Conservation (phyloP, 2,888 invertebrate genomes). For the Protophormia terraenovae region DNA sequence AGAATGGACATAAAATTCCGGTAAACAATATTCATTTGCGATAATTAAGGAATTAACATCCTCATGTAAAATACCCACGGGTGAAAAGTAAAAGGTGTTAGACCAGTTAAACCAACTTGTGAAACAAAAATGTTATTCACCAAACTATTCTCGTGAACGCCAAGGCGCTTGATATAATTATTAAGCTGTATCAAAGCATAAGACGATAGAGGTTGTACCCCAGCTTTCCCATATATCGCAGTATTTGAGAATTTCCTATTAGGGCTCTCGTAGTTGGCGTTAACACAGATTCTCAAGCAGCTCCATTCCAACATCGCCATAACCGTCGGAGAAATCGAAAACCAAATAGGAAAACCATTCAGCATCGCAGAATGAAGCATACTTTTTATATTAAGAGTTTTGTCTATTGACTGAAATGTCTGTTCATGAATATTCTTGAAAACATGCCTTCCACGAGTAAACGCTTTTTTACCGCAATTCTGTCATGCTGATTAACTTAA, state of each 20-base stretch:
- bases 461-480: neutral
- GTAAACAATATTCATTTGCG: neutral
- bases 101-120: neutral
- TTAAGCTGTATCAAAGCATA: neutral
- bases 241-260: neutral
- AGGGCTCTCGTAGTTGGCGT: neutral
- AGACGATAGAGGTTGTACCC: neutral
- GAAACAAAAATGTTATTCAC: neutral
- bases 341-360: neutral
- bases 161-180: neutral
- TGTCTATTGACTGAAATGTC: neutral
- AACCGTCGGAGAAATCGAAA: neutral
- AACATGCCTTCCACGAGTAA: neutral
- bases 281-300: neutral
- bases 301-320: neutral
- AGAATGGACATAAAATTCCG: neutral
- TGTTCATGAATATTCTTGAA: neutral
- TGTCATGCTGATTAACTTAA: slow-evolving; percentile 16
- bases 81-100: neutral
- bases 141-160: neutral
- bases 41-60: neutral
- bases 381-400: slow-evolving; percentile 17
- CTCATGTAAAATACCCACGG: neutral
- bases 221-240: neutral
- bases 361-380: neutral